Evolutionary conservation across 2,797 vertebrate genomes (phyloP), one percentile per base, ranked within the genome.

Genomic region (Otus scops): DNA sequence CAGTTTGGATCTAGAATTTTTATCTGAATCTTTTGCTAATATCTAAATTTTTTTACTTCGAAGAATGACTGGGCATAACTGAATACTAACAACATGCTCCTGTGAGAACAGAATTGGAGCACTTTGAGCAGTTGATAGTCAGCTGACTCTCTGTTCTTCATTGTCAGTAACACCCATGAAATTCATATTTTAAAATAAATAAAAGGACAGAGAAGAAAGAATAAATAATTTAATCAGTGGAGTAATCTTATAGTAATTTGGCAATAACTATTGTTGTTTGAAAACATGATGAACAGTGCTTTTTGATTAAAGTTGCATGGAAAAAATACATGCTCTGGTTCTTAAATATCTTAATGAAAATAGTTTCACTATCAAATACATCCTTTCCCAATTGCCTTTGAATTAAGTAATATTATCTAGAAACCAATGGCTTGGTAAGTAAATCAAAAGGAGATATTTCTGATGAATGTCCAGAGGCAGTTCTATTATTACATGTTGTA

Each of bases 211-310:
- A 87, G 28, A 95, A 59, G 51, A 82, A 93, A 91, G 92, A 88
- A 59, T 74, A 81, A 85, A 78, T 68, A 69, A 92, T 92, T 92
- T 93, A 93, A 96, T 95, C 60, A 48, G 90, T 81, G 64, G 86
- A 96, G 93, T 94, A 96, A 95, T 93, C 67, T 93, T 89, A 89
- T 67, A 85, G 89, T 94, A 81, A 83, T 82, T 63, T 94, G 81
- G 92, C 94, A 96, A 97, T 95, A 94, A 94, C 56, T 48, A 78
- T 20, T 84, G 81, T 76, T 88, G 70, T 95, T 96, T 95, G 92
- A 97, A 96, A 96, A 50, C 30, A 92, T 1, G 1, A 78, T 85
- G 91, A 97, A 78, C 65, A 80, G 77, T 1, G 5, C 22, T 85
- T 84, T 95, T 95, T 97, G 56, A 96, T 97, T 96, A 96, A 97